These are phyloP conservation scores for Erythrocercus mccallii DNA, from an alignment of 2,113 vertebrate genomes.

Conservation along the genomic window DNA sequence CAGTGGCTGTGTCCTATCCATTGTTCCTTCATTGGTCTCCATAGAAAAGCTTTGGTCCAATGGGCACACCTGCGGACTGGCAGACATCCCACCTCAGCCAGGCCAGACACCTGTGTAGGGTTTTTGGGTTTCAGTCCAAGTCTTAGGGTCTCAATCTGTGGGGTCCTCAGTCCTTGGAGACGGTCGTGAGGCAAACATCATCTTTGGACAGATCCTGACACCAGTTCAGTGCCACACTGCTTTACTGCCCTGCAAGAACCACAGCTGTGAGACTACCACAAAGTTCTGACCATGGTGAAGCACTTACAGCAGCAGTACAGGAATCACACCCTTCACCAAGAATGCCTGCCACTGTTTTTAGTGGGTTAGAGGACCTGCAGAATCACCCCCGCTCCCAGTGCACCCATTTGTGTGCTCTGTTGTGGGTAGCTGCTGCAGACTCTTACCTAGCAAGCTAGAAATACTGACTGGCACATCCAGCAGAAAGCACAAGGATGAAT, in stretches of 20 bases:
- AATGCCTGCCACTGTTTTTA: not conserved
- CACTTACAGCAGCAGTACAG: fast-evolving
- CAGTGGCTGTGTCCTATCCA: too few relatives aligned
- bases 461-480: not conserved
- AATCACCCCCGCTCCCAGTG: fast-evolving
- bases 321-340: not conserved
- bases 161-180: too few relatives aligned
- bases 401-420: not conserved
- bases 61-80: too few relatives aligned
- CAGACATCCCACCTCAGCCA: too few relatives aligned
- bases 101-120: too few relatives aligned
- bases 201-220: too few relatives aligned
- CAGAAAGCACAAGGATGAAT: not conserved
- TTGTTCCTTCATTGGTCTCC: too few relatives aligned
- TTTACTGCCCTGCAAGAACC: not conserved
- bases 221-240: not conserved
- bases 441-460: not conserved
- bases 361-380: not conserved
- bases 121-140: too few relatives aligned
- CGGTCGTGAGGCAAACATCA: too few relatives aligned
- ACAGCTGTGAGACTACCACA: not conserved
- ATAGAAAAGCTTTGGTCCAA: too few relatives aligned
- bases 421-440: not conserved
- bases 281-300: not conserved
- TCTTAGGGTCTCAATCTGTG: too few relatives aligned